Evolutionary conservation across 1,140 invertebrate species (phyloP).

Genomic region (Aphaenogaster rudis): DNA sequence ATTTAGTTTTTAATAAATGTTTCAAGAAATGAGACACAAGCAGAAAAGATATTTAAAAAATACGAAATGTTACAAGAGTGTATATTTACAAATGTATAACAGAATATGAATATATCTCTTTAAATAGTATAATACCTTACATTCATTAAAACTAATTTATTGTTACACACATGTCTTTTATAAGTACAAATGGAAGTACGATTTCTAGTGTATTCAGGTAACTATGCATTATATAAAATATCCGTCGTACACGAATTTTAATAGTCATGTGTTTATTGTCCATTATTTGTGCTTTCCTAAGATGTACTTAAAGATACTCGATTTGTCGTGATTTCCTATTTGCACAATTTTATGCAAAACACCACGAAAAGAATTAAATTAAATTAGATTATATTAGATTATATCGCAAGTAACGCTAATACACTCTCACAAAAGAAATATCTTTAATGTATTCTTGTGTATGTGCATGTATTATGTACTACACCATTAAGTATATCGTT

Average conservation of each 20-base stretch:
- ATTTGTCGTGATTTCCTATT: neutral
- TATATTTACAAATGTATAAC: slow-evolving; percentile 56
- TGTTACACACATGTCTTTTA: slow-evolving; percentile 19
- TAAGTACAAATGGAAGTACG: slow-evolving; percentile 10
- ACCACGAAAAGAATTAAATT: neutral
- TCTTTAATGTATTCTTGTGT: slow-evolving; percentile 3
- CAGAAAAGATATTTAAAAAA: neutral
- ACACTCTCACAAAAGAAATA: neutral
- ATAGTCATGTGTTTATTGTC: slow-evolving; percentile 6
- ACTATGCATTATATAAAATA: slow-evolving; percentile 46
- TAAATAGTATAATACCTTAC: slow-evolving; percentile 43
- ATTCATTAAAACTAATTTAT: slow-evolving; percentile 34
- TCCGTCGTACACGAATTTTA: slow-evolving; percentile 7
- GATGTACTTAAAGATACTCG: neutral
- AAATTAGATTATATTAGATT: slow-evolving; percentile 26
- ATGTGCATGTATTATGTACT: slow-evolving; percentile 8
- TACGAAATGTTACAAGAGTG: slow-evolving; percentile 6
- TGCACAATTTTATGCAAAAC: slow-evolving; percentile 11
- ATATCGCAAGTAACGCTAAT: slow-evolving; percentile 3
- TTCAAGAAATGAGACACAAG: neutral
- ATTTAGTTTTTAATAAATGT: neutral
- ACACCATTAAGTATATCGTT: slow-evolving; percentile 2
- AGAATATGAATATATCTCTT: slow-evolving; percentile 59
- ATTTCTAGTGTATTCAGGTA: slow-evolving; percentile 51
- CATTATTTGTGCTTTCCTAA: slow-evolving; percentile 18